Evolutionary conservation across 2,888 invertebrate species (phyloP).

Genomic region (Caenorhabditis zanzibari): DNA sequence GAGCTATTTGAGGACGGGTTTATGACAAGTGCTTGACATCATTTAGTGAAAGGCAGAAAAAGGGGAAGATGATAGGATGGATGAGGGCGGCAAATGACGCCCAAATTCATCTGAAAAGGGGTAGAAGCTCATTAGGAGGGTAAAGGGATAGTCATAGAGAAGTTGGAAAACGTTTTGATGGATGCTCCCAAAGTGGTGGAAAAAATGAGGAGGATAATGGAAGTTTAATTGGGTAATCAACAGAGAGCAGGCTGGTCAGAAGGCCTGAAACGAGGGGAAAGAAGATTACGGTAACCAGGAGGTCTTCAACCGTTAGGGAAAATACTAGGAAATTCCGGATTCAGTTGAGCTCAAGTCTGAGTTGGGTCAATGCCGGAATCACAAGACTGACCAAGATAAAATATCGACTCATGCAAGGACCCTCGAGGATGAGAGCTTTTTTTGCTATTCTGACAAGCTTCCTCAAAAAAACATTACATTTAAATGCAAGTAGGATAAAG

Average conservation of each 20-base stretch:
- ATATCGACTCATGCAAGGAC: conserved; percentile 17
- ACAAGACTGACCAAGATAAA: conserved; percentile 11
- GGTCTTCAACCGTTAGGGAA: background rate
- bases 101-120: conserved; percentile 20
- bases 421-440: conserved; percentile 34
- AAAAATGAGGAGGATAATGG: conserved; percentile 31
- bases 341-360: conserved; percentile 25
- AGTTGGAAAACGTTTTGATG: conserved; percentile 36
- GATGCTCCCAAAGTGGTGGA: conserved; percentile 11
- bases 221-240: conserved; percentile 24
- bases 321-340: conserved; percentile 2
- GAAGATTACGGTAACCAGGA: background rate
- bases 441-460: conserved; percentile 31
- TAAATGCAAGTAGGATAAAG: conserved; percentile 28
- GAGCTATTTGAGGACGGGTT: conserved; percentile 62
- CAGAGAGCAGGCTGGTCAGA: background rate
- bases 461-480: conserved; percentile 49
- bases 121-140: conserved; percentile 25
- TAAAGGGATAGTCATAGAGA: background rate
- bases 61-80: conserved; percentile 35
- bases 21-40: conserved; percentile 65
- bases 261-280: background rate
- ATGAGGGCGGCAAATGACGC: conserved; percentile 19
- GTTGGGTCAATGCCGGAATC: conserved; percentile 3
- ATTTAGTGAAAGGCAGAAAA: conserved; percentile 27